Percentiles rank a stretch among this genome's conserved stretches.
Evolutionary conservation across 2,797 vertebrate species (phyloP).

Genomic region (Monodelphis domestica): DNA sequence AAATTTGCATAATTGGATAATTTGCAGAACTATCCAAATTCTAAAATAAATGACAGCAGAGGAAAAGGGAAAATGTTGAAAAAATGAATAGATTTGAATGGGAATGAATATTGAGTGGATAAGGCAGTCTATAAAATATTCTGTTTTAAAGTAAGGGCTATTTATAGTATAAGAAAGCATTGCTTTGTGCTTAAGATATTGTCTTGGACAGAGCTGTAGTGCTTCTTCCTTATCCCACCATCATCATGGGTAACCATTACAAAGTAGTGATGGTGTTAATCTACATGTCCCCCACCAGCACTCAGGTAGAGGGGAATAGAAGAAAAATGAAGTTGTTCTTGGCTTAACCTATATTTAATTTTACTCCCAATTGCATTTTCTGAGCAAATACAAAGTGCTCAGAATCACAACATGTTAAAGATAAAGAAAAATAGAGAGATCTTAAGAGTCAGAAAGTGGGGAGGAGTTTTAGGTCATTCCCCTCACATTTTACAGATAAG

Average conservation of each 20-base stretch:
- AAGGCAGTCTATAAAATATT: background rate
- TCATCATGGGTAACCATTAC: background rate
- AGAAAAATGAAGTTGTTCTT: background rate
- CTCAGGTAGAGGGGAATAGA: background rate
- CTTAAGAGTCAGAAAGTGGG: background rate
- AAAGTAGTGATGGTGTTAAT: background rate
- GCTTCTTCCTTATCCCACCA: background rate
- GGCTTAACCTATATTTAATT: background rate
- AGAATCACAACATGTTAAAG: background rate
- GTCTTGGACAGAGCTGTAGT: background rate
- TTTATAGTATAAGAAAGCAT: conserved; percentile 22
- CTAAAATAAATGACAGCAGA: background rate
- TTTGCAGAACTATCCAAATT: background rate
- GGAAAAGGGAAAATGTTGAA: background rate
- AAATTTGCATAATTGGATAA: conserved; percentile 1
- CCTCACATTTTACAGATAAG: background rate
- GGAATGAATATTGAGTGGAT: background rate
- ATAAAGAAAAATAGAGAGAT: background rate
- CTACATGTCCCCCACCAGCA: background rate
- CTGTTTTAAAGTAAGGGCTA: conserved; percentile 10
- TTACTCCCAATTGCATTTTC: background rate
- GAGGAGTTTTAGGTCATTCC: background rate
- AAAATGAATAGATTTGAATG: background rate
- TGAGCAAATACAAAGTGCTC: background rate
- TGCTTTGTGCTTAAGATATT: background rate